Base-by-base conservation (phyloP, 2,797 vertebrate species). In the Phylloscopus collybita region DNA sequence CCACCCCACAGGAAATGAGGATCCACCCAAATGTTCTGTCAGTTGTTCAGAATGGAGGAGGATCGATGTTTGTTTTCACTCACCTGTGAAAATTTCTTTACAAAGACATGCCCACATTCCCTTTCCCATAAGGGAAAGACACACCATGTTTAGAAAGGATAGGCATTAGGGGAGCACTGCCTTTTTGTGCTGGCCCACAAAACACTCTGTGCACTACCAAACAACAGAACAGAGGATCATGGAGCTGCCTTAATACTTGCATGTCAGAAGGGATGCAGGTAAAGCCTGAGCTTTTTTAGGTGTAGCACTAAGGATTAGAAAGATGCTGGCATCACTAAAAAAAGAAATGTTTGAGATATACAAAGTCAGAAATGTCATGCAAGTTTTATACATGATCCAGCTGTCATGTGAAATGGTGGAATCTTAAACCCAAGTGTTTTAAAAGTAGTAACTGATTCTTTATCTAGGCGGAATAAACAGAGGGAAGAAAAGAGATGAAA, bases 181-280 rank as follows among this genome's bases (percentile, higher is more conserved):
- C 25, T 81, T 47, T 27, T 53, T 53, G 15, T 36, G 22, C 42
- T 70, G 40, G 27, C 20, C 42, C 38, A 36, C 13, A 61, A 13
- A 25, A 70, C 36, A 67, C 3, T 13, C 40, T 75, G 26, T 56
- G 17, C 21, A 29, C 15, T 20, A 14, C 17, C n/a, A 34, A 23
- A 17, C 16, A 64, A 13, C 27, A 69, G 32, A 21, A 18, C 6
- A 8, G 51, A 54, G n/a, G 20, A 13, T 14, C 7, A 4, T 56
- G 27, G 8, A 79, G 16, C 26, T 88, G 19, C n/a, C n/a, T 76
- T 32, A 56, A 50, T 16, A 14, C n/a, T 20, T 72, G 21, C 21
- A 16, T 0, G 0, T 40, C 7, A 17, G 10, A 83, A 49, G 32
- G 4, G 14, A 30, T 19, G 6, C 22, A 60, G n/a, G 21, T 20